Conservation (phyloP, 1,140 invertebrate species). For the Panulirus ornatus region DNA sequence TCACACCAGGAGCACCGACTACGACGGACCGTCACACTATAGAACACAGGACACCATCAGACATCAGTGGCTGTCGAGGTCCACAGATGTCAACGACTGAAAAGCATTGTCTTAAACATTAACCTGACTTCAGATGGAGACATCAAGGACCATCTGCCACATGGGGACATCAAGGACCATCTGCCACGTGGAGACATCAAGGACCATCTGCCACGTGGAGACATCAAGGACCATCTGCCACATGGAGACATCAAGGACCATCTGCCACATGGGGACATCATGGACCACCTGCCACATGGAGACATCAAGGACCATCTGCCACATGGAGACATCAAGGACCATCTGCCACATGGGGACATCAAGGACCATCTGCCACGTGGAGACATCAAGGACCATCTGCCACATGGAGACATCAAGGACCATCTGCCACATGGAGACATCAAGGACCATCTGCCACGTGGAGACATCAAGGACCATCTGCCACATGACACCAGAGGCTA, state of each 20-base stretch:
- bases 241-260: neutral
- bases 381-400: neutral
- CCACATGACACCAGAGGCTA: neutral
- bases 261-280: neutral
- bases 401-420: neutral
- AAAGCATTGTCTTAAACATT: no score
- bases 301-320: neutral
- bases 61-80: neutral
- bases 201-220: neutral
- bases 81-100: no score
- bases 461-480: neutral
- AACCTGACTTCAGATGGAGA: no score
- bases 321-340: neutral
- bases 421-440: no score
- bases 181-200: neutral
- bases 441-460: no score
- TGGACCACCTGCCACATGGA: neutral
- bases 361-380: neutral
- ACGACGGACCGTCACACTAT: no score
- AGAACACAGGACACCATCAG: no score
- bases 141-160: neutral
- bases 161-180: neutral
- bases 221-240: neutral
- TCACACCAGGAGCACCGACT: no score
- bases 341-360: neutral